Evolutionary conservation across 2,113 vertebrate species (phyloP).

Genomic region (Lathamus discolor): DNA sequence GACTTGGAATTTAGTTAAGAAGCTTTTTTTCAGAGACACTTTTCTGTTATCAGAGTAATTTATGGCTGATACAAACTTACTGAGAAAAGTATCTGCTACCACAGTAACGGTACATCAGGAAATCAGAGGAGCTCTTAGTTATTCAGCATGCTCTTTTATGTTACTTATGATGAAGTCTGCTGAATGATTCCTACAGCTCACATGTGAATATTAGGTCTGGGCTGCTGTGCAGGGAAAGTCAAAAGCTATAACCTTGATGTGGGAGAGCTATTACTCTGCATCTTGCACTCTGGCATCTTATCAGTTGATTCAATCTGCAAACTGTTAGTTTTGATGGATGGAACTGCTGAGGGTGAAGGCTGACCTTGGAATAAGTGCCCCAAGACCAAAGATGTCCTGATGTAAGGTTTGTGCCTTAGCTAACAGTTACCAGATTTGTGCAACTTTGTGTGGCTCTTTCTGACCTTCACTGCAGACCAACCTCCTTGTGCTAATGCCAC

Average conservation of each 20-base stretch:
- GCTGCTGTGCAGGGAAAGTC: not conserved
- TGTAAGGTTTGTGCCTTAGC: not conserved
- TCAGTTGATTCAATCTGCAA: not conserved
- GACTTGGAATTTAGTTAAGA: not conserved
- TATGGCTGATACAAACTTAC: not conserved
- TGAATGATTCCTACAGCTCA: not conserved
- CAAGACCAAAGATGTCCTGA: not conserved
- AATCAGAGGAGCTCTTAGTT: not conserved
- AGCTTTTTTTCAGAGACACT: not conserved
- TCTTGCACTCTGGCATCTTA: constrained; percentile 5
- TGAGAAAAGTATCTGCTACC: not conserved
- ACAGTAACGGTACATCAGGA: not conserved
- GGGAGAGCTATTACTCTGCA: not conserved
- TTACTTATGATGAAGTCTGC: not conserved
- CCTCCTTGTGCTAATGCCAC: not conserved
- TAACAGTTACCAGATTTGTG: not conserved
- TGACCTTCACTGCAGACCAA: not conserved
- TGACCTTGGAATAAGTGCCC: not conserved
- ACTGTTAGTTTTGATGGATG: constrained; percentile 26
- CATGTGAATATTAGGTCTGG: not conserved
- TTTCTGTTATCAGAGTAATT: not conserved
- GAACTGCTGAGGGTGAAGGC: not conserved
- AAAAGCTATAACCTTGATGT: not conserved
- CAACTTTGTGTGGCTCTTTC: not conserved
- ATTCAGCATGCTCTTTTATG: not conserved